Conservation (phyloP, 2,888 invertebrate species). For the Heliconius hortense region DNA sequence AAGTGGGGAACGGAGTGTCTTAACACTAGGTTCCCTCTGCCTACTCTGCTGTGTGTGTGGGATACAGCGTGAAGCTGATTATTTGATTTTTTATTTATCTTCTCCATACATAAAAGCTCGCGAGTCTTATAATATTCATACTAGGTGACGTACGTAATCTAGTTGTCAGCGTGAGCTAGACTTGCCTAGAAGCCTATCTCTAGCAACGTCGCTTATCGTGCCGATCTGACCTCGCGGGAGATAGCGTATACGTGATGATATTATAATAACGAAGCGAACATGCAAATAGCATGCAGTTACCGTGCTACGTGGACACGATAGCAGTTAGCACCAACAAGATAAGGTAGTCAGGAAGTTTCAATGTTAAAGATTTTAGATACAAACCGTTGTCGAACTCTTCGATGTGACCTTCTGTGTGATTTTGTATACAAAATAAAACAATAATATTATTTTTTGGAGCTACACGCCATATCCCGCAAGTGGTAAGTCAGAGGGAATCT, state of each 20-base stretch:
- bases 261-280: conserved; percentile 42
- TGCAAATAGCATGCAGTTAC: conserved; percentile 39
- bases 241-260: conserved; percentile 45
- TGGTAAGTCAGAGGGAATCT: too few relatives aligned
- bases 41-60: too few relatives aligned
- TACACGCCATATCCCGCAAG: too few relatives aligned
- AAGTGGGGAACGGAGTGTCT: too few relatives aligned
- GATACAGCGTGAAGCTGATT: too few relatives aligned
- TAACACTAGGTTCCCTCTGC: too few relatives aligned
- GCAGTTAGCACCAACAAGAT: conserved; percentile 39
- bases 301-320: conserved; percentile 41
- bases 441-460: background rate
- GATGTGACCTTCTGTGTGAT: background rate
- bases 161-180: conserved; percentile 27
- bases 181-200: conserved; percentile 35
- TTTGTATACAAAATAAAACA: conserved; percentile 8
- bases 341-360: conserved; percentile 38
- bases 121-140: background rate
- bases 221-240: conserved; percentile 46
- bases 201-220: conserved; percentile 42
- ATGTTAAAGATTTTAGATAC: conserved; percentile 37
- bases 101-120: background rate
- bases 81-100: too few relatives aligned
- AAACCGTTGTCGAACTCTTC: conserved; percentile 3
- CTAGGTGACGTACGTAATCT: conserved; percentile 18